Evolutionary conservation across 2,888 invertebrate genomes (phyloP).

Genomic region (Bombyx huttoni): DNA sequence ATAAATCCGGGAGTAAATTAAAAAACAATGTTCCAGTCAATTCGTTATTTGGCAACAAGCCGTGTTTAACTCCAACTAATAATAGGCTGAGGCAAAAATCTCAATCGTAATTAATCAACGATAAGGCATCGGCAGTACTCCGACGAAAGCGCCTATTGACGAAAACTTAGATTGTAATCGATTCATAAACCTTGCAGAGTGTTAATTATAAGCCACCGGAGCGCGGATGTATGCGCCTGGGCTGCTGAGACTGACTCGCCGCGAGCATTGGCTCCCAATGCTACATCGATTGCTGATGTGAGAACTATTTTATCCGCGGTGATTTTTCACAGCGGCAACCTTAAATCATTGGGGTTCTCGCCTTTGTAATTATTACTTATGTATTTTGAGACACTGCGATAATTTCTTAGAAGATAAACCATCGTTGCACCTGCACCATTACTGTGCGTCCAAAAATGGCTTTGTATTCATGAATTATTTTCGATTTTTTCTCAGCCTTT

Average conservation of each 20-base stretch:
- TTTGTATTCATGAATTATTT: no score
- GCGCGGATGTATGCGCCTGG: slow-evolving; percentile 40
- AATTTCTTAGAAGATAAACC: no score
- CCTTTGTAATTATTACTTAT: slow-evolving; percentile 45
- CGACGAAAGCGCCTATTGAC: slow-evolving; percentile 67
- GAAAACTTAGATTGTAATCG: slow-evolving; percentile 73
- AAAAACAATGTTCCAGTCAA: slow-evolving; percentile 17
- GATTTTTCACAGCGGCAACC: slow-evolving; percentile 50
- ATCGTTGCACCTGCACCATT: no score
- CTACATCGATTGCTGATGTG: slow-evolving; percentile 39
- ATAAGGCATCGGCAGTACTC: slow-evolving; percentile 53
- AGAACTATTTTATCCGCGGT: slow-evolving; percentile 52
- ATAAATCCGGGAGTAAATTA: background rate
- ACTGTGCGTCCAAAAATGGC: no score
- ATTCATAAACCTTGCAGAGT: slow-evolving; percentile 70
- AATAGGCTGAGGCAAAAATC: slow-evolving; percentile 58
- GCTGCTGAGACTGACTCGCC: slow-evolving; percentile 24
- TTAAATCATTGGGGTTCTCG: slow-evolving; percentile 38
- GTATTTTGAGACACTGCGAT: slow-evolving; percentile 11
- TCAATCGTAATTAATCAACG: slow-evolving; percentile 68
- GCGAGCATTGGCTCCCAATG: slow-evolving; percentile 41
- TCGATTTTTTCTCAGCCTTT: background rate
- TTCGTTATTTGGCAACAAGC: slow-evolving; percentile 42
- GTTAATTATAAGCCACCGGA: slow-evolving; percentile 72
- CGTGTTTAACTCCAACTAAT: slow-evolving; percentile 55